Evolutionary conservation across 2,113 vertebrate genomes (phyloP).

Genomic region (Salvelinus sp.): DNA sequence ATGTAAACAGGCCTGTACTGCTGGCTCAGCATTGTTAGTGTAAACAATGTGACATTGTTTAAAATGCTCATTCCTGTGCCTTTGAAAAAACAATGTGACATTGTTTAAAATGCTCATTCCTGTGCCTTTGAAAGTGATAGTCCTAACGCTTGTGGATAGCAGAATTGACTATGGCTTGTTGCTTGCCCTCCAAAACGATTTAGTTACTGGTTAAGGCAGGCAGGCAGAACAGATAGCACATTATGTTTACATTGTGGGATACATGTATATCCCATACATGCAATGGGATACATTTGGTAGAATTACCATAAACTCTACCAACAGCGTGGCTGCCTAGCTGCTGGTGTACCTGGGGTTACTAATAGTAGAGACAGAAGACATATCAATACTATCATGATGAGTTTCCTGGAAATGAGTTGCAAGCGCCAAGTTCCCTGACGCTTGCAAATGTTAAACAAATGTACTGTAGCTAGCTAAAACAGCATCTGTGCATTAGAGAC

Average conservation of each 20-base stretch:
- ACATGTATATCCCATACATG: no score
- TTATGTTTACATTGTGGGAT: background rate
- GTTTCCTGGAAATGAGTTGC: no score
- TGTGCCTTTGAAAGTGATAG: conserved; percentile 52
- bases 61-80: conserved; percentile 52
- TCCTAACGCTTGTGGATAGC: background rate
- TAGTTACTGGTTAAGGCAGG: background rate
- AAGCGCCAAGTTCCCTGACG: no score
- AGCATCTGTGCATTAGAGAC: no score
- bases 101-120: conserved; percentile 54
- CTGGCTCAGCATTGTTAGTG: conserved; percentile 67
- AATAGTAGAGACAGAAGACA: no score
- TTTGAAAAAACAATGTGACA: conserved; percentile 65
- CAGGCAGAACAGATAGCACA: background rate
- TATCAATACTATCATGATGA: no score
- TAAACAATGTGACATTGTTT: conserved; percentile 67
- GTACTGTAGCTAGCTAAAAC: no score
- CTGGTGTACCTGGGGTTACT: no score
- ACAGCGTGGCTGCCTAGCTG: no score
- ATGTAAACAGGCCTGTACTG: conserved; percentile 56
- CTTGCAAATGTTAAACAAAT: no score
- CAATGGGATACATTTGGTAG: background rate
- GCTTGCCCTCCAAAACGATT: background rate
- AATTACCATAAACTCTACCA: no score
- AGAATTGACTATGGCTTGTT: conserved; percentile 35